phyloP scores from a whole-genome alignment of 2,113 vertebrate species.

The Gasterosteus aculeatus region DNA sequence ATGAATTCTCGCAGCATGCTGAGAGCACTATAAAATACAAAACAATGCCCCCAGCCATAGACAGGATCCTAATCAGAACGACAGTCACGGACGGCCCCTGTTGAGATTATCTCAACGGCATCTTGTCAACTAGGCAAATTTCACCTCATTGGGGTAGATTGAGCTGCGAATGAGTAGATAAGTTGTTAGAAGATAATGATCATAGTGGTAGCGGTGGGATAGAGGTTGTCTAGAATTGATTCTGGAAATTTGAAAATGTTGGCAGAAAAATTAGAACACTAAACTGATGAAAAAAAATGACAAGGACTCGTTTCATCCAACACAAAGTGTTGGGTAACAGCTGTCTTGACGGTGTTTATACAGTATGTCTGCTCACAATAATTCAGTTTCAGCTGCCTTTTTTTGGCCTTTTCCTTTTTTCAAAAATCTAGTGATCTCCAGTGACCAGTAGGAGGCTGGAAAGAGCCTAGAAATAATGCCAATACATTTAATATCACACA shows the following conservation, averaged over 20 bases:
- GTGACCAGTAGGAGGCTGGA: constrained; percentile 14
- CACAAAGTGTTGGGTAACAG: constrained; percentile 8
- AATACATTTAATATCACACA: constrained; percentile 3
- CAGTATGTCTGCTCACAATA: not conserved
- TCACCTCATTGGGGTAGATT: constrained; percentile 60
- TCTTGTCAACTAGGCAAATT: constrained; percentile 72
- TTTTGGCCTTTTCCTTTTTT: no score
- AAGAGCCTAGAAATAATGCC: constrained; percentile 4
- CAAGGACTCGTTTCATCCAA: not conserved
- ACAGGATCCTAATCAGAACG: constrained; percentile 69
- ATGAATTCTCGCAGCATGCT: constrained; percentile 1
- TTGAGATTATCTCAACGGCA: constrained; percentile 69
- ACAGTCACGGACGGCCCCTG: constrained; percentile 56
- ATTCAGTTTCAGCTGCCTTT: constrained; percentile 2
- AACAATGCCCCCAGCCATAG: constrained; percentile 48
- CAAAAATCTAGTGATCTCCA: not conserved
- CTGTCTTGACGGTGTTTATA: not conserved
- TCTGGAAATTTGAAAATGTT: constrained; percentile 29
- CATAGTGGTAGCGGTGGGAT: constrained; percentile 36
- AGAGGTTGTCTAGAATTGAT: constrained; percentile 59
- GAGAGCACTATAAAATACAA: constrained; percentile 57
- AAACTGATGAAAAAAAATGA: not conserved
- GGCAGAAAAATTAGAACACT: constrained; percentile 3
- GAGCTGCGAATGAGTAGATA: constrained; percentile 65
- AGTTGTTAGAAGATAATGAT: constrained; percentile 67